phyloP scores from a whole-genome alignment of 1,140 invertebrate genomes.

The Lepidurus apus region DNA sequence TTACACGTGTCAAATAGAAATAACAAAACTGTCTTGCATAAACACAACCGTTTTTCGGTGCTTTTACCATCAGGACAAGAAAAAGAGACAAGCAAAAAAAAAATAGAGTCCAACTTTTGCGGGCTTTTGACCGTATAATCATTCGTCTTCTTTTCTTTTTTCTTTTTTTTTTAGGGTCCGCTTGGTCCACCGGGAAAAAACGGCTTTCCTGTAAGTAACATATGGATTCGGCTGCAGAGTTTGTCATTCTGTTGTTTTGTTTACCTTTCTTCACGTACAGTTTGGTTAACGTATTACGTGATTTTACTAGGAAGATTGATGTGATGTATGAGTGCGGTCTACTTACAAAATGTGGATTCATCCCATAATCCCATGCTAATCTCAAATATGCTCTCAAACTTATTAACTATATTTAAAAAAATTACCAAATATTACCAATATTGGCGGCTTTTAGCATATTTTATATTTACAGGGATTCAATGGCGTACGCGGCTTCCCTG shows the following conservation, averaged over 20 bases:
- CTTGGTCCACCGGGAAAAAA: slow-evolving; percentile 73
- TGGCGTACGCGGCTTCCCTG: slow-evolving; percentile 50
- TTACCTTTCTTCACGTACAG: background rate
- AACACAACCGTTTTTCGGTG: background rate
- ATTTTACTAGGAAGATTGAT: background rate
- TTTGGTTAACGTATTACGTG: background rate
- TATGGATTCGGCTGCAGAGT: background rate
- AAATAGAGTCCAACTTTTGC: background rate
- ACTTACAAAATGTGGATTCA: background rate
- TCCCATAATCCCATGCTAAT: no score
- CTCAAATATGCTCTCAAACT: no score
- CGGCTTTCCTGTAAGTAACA: slow-evolving; percentile 72
- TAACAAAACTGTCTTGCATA: background rate
- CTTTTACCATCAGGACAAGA: no score
- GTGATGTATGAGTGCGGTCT: background rate
- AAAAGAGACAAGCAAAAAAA: background rate
- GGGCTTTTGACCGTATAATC: background rate
- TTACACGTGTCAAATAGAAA: background rate
- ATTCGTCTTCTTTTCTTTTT: slow-evolving; percentile 35
- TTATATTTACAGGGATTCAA: slow-evolving; percentile 49
- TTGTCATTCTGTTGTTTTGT: background rate
- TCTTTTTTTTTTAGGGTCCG: slow-evolving; percentile 56
- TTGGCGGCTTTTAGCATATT: slow-evolving; percentile 36
- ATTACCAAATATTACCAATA: no score
- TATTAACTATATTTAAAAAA: no score